These are phyloP conservation scores for Heliconius aoede DNA, from an alignment of 2,888 invertebrate species.

Conservation along the genomic window DNA sequence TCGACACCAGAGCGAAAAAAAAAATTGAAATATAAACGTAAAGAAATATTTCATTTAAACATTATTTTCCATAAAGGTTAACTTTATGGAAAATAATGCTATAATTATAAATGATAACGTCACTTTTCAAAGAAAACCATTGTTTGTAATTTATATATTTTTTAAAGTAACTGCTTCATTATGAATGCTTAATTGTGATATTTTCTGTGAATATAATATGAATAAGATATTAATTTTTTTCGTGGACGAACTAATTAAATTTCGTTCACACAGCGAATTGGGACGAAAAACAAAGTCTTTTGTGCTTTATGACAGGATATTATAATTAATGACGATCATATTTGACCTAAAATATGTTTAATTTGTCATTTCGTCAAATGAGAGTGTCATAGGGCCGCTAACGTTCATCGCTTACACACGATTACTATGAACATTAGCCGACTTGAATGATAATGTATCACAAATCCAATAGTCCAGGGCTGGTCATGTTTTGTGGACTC, in stretches of 20 bases:
- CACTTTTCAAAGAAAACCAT: not conserved
- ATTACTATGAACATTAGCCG: slow-evolving; percentile 61
- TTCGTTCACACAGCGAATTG: slow-evolving; percentile 17
- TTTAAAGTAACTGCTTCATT: not conserved
- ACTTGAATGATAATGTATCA: slow-evolving; percentile 65
- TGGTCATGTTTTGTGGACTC: not conserved
- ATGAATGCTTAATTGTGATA: slow-evolving; percentile 14
- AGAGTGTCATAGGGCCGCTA: slow-evolving; percentile 60
- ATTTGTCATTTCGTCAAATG: slow-evolving; percentile 36
- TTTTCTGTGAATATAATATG: slow-evolving; percentile 18
- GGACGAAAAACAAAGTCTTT: slow-evolving; percentile 24
- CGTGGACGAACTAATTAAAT: slow-evolving; percentile 24
- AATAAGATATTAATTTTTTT: slow-evolving; percentile 23
- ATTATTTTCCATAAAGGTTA: no score
- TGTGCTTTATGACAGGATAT: slow-evolving; percentile 25
- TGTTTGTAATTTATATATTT: not conserved
- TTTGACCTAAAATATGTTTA: slow-evolving; percentile 26
- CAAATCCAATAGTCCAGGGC: not conserved
- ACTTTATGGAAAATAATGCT: not conserved
- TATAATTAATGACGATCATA: slow-evolving; percentile 15
- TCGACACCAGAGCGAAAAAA: no score
- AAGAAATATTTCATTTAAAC: no score
- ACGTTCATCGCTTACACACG: slow-evolving; percentile 51
- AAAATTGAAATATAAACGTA: no score
- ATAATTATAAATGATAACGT: not conserved